phyloP scores from a whole-genome alignment of 1,140 invertebrate genomes.

The Zeugodacus cucurbitae region DNA sequence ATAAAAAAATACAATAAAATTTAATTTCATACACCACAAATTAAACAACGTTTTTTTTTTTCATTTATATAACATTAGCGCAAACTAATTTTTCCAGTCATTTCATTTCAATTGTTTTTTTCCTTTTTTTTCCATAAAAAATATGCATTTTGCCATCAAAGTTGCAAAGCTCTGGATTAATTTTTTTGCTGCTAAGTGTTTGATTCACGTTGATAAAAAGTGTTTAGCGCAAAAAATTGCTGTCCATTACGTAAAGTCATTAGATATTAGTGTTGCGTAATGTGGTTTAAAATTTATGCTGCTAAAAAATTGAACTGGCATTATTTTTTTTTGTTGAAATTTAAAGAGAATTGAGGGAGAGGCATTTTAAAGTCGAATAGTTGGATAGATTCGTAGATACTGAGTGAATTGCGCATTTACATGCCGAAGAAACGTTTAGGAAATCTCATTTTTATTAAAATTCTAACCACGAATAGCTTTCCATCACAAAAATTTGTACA shows the following conservation, averaged over 20 bases:
- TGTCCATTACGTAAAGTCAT: background rate
- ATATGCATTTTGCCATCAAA: background rate
- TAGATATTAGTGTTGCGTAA: background rate
- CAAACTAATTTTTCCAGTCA: background rate
- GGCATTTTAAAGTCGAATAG: background rate
- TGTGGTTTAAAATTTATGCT: background rate
- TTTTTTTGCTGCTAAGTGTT: background rate
- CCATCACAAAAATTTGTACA: too few relatives aligned
- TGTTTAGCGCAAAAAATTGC: background rate
- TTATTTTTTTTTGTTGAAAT: background rate
- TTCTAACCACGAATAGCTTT: too few relatives aligned
- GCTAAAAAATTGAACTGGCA: background rate
- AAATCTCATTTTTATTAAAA: too few relatives aligned
- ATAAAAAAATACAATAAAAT: background rate
- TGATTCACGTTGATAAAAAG: too few relatives aligned
- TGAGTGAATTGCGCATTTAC: too few relatives aligned
- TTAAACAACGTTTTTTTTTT: background rate
- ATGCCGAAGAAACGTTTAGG: too few relatives aligned
- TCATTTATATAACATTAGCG: background rate
- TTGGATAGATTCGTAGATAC: too few relatives aligned
- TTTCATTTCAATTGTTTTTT: background rate
- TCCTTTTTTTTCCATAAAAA: background rate
- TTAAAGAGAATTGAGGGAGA: background rate
- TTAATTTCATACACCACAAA: background rate
- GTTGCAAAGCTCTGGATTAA: background rate